A percentile compares a stretch with the other conserved stretches of the same genome.
These are phyloP conservation scores for Diacarnus erythraeanus DNA, from an alignment of 37 sponge, comb jelly and placozoan species.

Conservation along the genomic window DNA sequence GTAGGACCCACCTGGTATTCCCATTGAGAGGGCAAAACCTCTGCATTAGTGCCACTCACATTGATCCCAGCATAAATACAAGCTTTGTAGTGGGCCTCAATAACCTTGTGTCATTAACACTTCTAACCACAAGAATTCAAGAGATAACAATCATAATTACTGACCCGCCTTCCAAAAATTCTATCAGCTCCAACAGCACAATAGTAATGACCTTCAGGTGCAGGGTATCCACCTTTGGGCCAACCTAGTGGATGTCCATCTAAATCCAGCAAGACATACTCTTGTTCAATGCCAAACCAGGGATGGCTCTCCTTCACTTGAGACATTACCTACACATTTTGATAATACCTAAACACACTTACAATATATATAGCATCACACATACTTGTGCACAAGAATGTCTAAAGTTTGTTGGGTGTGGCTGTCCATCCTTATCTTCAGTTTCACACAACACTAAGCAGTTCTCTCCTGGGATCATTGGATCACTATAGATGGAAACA, in stretches of 20 bases:
- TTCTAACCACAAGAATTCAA: not conserved
- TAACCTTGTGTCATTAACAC: not conserved
- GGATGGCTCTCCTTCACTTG: constrained; percentile 55
- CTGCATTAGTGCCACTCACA: constrained; percentile 93
- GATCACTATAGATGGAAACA: constrained; percentile 64
- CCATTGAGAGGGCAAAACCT: constrained; percentile 98
- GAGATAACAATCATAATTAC: not conserved
- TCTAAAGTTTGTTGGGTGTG: constrained; percentile 61
- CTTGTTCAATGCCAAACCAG: constrained; percentile 98
- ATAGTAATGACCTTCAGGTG: constrained; percentile 96
- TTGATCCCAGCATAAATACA: constrained; percentile 94
- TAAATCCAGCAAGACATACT: constrained; percentile 76
- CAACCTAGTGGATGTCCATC: constrained; percentile 83
- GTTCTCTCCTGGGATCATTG: constrained; percentile 35
- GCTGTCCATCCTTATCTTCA: constrained; percentile 43
- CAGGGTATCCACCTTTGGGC: constrained; percentile 94
- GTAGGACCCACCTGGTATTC: constrained; percentile 98
- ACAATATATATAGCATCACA: too few species aligned
- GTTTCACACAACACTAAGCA: constrained; percentile 86
- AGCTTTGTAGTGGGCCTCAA: constrained; percentile 96
- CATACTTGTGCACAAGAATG: constrained; percentile 38
- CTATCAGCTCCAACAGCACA: constrained; percentile 86
- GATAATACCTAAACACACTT: too few species aligned
- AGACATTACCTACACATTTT: constrained; percentile 73
- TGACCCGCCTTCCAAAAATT: constrained; percentile 1